Conservation (phyloP, 1,140 invertebrate genomes). For the Drosophila yakuba region DNA sequence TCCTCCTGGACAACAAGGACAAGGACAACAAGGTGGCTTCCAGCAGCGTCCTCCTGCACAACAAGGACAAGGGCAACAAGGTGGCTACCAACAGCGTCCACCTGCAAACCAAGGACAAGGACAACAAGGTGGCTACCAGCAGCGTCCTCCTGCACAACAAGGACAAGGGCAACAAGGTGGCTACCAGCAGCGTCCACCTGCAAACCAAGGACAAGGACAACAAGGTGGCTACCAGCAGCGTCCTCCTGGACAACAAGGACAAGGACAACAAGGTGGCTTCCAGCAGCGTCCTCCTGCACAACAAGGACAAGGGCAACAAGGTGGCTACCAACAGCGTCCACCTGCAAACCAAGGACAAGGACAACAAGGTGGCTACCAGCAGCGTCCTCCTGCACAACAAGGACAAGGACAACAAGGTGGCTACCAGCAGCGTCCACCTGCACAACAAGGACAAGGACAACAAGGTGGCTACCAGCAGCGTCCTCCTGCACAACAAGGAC, state of each 20-base stretch:
- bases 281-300: too few relatives aligned
- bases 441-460: conserved; percentile 5
- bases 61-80: neutral
- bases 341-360: neutral
- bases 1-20: neutral
- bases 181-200: too few relatives aligned
- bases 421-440: neutral
- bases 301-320: neutral
- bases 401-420: conserved; percentile 4
- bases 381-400: neutral
- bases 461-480: conserved; percentile 18
- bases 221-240: too few relatives aligned
- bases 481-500: neutral
- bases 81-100: too few relatives aligned
- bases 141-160: too few relatives aligned
- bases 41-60: neutral
- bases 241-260: neutral
- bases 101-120: too few relatives aligned
- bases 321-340: neutral
- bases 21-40: neutral
- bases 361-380: neutral
- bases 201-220: too few relatives aligned
- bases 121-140: too few relatives aligned
- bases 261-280: too few relatives aligned
- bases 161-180: too few relatives aligned